A percentile compares a stretch with the other conserved stretches of the same genome.
Conservation (phyloP, 2,113 vertebrate genomes). For the Orycteropus afer region DNA sequence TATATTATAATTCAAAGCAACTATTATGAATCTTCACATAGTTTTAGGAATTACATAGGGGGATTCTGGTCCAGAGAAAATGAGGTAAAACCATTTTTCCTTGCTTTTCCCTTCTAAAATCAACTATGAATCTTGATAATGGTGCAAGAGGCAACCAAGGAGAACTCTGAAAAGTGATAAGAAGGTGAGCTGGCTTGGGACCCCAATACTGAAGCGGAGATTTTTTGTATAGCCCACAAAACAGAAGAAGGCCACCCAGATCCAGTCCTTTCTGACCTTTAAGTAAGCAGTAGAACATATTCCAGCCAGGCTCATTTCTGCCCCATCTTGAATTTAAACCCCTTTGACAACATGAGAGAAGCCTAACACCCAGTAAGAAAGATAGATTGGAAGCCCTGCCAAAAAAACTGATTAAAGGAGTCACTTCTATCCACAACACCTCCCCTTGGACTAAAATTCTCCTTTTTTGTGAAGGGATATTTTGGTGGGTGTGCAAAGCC, state of each 20-base stretch:
- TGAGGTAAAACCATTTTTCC: background rate
- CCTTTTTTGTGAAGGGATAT: background rate
- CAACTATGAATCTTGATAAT: background rate
- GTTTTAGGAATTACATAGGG: background rate
- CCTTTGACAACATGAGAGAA: background rate
- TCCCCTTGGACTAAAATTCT: background rate
- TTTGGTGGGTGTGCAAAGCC: background rate
- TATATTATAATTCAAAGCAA: background rate
- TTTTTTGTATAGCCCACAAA: no score
- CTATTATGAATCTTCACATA: background rate
- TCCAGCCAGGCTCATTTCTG: background rate
- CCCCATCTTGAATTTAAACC: background rate
- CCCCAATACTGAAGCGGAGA: background rate
- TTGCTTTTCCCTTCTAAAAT: background rate
- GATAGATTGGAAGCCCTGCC: background rate
- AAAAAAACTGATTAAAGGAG: background rate
- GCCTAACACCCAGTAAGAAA: fast-evolving
- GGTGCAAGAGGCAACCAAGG: background rate
- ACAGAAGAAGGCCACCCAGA: background rate
- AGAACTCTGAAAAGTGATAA: background rate
- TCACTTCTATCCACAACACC: background rate
- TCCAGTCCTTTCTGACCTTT: background rate
- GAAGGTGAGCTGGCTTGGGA: background rate
- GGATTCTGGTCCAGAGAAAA: background rate
- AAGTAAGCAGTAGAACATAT: background rate